Evolutionary conservation across 2,113 vertebrate species (phyloP), one percentile per base, ranked within the genome.

Genomic region (Neolamprologus tretocephalus): DNA sequence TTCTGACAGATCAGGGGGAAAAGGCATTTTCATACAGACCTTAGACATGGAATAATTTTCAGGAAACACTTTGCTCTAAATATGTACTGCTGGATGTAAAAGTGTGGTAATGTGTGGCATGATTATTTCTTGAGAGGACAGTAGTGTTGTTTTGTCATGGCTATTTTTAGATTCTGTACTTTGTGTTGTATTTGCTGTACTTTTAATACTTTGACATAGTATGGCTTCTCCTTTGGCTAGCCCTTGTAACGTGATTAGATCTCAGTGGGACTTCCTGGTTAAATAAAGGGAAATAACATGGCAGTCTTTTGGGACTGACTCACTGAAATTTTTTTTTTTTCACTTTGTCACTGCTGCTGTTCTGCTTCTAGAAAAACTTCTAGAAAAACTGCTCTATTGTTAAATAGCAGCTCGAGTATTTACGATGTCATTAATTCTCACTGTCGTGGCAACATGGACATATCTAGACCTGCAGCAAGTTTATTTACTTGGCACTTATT

Each of bases 21-120:
- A 58, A 31, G 28, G 1, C 58, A 33, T 63, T 63, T 63, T 63
- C 58, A 31, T 11, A 63, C 5, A 33, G 58, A 63, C 0, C 9
- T 19, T 33, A 0, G 1, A 63, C 58, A 11, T 0, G 28, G 9
- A 63, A 35, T 63, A 19, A 19, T 11, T 0, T 35, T 33, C 58
- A 61, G 58, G 28, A 19, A 61, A 33, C 57, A 10, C 16, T 57
- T 26, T 2, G 16, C 28, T 19, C 28, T 31, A 28, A 58, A 58
- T 63, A 63, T 63, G 28, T 63, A 19, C 28, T 63, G 58, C 4
- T 63, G 58, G 9, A 63, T 12, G 9, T 63, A 35, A 35, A n/a
- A 0, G 5, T 35, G 23, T 17, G 8, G 8, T 17, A 61, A 19
- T 63, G 28, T 63, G 58, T 63, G 58, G 4, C 28, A 3, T 2